Conservation (phyloP, 2,113 vertebrate species). For the Tretioscincus oriximinensis region DNA sequence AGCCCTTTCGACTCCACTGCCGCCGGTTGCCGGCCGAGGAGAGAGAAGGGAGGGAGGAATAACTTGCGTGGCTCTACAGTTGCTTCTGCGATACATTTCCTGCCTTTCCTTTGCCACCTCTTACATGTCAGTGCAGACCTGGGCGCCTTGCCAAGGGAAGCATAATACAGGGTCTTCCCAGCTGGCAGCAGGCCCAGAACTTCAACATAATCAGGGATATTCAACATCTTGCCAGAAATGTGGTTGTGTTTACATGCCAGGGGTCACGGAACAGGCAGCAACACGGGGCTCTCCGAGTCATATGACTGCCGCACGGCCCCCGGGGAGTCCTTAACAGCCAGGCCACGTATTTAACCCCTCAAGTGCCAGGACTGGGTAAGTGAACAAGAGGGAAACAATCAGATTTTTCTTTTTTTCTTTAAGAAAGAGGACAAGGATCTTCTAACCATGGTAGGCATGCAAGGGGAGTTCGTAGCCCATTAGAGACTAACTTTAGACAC, state of each 20-base stretch:
- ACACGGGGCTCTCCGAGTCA: slow-evolving; percentile 40
- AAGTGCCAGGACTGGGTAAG: not conserved
- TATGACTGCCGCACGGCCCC: slow-evolving; percentile 19
- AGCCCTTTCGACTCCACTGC: not conserved
- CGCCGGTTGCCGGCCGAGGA: no score
- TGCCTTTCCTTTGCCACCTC: slow-evolving; percentile 24
- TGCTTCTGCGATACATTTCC: slow-evolving; percentile 11
- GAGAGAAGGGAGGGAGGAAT: not conserved
- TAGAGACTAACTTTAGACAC: no score
- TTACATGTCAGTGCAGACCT: slow-evolving; percentile 27
- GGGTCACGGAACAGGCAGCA: slow-evolving; percentile 74
- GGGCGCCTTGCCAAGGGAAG: slow-evolving; percentile 70
- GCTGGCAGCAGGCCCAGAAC: slow-evolving; percentile 55
- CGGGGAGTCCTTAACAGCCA: slow-evolving; percentile 3
- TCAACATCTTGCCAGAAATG: slow-evolving; percentile 73
- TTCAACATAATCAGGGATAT: slow-evolving; percentile 55
- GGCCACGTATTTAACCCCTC: not conserved
- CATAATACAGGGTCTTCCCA: slow-evolving; percentile 74
- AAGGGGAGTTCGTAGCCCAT: no score
- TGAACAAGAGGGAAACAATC: not conserved
- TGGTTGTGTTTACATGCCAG: slow-evolving; percentile 75
- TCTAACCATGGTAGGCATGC: not conserved
- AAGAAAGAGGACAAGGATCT: not conserved
- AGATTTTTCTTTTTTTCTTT: not conserved
- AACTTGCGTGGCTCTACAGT: not conserved